Evolutionary conservation across 1,140 invertebrate species (phyloP), one percentile per base, ranked within the genome.

Genomic region (Hyposmocoma kahamanoa): DNA sequence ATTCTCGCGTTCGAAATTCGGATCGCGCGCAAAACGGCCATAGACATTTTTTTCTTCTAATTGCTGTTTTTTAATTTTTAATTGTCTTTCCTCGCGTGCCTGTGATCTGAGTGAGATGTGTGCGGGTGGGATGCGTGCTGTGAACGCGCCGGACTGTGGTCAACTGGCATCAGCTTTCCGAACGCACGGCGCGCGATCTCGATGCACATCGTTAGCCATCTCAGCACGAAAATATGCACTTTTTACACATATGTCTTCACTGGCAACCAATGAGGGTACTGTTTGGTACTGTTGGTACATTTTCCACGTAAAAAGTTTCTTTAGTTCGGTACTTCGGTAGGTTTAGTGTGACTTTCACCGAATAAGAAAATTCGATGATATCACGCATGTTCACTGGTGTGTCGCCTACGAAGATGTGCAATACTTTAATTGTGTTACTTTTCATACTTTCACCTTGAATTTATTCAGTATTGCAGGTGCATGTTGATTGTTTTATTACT

Each of bases 71-170:
- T 41, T 41, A 41, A 43, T 48, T 50, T 50, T 42, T 20, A 42
- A 42, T 50, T 50, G 18, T 43, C 13, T 67, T 50, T 43, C 54
- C 56, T 72, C 59, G 55, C 62, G 56, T 64, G 66, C 59, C 60
- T 44, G 50, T 59, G 39, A 39, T 45, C 26, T 5, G 19, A 21
- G 19, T 21, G 38, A 20, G 19, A 20, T 8, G 38, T 6, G 11
- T 21, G 32, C 20, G 49, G 4, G 28, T 24, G n/a, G 55, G 42
- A 45, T 58, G 65, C 76, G 79, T 80, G 72, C 54, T 61, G 46
- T 56, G 62, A 52, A 55, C 50, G 49, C 64, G 74, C 72, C 72
- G 79, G 79, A 79, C 79, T 52, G 55, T 83, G 79, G 79, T 83
- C 79, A 83, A 82, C 74, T 80, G 67, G 28, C 41, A 22, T 28